phyloP scores from a whole-genome alignment of 2,888 invertebrate genomes.

The Microchrysa polita region DNA sequence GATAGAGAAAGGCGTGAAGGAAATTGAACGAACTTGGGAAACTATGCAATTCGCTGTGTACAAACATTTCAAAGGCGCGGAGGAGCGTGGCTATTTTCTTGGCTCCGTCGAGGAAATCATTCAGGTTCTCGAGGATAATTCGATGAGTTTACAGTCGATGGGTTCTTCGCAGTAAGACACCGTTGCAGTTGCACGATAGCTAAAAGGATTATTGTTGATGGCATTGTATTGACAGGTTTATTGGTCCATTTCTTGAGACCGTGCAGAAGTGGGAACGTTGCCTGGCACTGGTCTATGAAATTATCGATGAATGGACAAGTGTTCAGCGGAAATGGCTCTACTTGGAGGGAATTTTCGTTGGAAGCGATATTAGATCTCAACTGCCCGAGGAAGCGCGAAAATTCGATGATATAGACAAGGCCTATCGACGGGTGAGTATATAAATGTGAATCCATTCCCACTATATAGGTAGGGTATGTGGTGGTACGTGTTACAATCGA shows the following conservation, averaged over 20 bases:
- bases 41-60: conserved; percentile 71
- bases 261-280: conserved; percentile 89
- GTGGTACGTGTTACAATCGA: conserved; percentile 43
- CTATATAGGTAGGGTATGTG: no score
- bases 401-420: conserved; percentile 88
- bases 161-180: conserved; percentile 79
- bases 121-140: conserved; percentile 85
- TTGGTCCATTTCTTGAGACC: conserved; percentile 84
- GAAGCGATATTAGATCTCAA: conserved; percentile 86
- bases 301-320: conserved; percentile 87
- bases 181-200: neutral
- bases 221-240: conserved; percentile 69
- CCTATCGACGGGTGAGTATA: conserved; percentile 74
- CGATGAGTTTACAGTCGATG: conserved; percentile 92
- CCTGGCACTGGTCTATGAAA: conserved; percentile 82
- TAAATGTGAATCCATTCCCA: neutral
- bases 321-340: conserved; percentile 93
- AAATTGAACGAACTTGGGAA: conserved; percentile 81
- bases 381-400: conserved; percentile 89
- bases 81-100: conserved; percentile 79
- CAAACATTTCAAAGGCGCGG: conserved; percentile 75
- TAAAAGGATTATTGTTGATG: conserved; percentile 14
- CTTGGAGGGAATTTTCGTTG: conserved; percentile 90
- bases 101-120: conserved; percentile 86
- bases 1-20: conserved; percentile 89